Percentiles rank a stretch among this genome's conserved stretches.
Conservation (phyloP, 2,888 invertebrate genomes). For the Crossocerus cetratus region DNA sequence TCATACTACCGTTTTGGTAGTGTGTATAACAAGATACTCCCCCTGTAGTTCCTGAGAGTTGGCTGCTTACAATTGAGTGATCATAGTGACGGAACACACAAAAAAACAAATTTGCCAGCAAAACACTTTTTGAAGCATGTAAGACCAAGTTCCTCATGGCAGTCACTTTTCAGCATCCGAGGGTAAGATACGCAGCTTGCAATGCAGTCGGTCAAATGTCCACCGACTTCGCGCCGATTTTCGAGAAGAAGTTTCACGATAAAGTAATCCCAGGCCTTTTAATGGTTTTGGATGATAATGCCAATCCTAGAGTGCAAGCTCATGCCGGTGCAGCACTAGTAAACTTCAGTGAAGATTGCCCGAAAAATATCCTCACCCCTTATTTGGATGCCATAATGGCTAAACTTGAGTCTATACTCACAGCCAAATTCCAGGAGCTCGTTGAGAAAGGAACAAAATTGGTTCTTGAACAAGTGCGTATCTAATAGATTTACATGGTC, state of each 20-base stretch:
- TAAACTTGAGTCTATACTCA: slow-evolving; percentile 93
- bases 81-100: slow-evolving; percentile 63
- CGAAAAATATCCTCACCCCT: slow-evolving; percentile 92
- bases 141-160: not conserved
- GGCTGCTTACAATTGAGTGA: slow-evolving; percentile 52
- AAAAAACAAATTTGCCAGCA: slow-evolving; percentile 21
- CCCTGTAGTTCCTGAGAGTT: slow-evolving; percentile 61
- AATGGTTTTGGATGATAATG: slow-evolving; percentile 91
- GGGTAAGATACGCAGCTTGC: slow-evolving; percentile 97
- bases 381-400: slow-evolving; percentile 95
- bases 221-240: slow-evolving; percentile 97
- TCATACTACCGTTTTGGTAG: slow-evolving; percentile 65
- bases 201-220: slow-evolving; percentile 99
- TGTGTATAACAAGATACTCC: slow-evolving; percentile 43
- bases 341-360: slow-evolving; percentile 99
- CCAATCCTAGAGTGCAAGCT: slow-evolving; percentile 92
- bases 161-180: slow-evolving; percentile 83
- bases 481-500: slow-evolving; percentile 1
- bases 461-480: slow-evolving; percentile 90
- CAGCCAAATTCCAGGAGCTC: slow-evolving; percentile 95
- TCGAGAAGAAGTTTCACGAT: slow-evolving; percentile 98
- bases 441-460: slow-evolving; percentile 96
- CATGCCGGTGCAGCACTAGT: slow-evolving; percentile 96
- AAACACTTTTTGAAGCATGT: slow-evolving; percentile 3
- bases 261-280: slow-evolving; percentile 95